phyloP scores from a whole-genome alignment of 2,888 invertebrate species.

The Nemurella pictetii region DNA sequence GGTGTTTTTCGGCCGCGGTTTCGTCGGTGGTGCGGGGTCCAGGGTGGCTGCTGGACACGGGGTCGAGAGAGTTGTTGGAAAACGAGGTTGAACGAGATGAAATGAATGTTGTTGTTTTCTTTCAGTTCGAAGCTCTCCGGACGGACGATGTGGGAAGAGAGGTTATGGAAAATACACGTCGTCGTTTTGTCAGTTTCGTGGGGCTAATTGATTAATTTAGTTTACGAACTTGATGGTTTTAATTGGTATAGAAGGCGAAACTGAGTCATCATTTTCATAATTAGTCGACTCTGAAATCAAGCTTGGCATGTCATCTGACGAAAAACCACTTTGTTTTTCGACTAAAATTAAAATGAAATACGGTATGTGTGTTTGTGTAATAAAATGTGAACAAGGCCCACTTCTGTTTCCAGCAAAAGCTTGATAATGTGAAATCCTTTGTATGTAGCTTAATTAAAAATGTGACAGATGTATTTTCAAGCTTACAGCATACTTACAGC shows the following conservation, averaged over 20 bases:
- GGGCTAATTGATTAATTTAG: neutral
- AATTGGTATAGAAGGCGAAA: neutral
- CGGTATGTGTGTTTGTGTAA: neutral
- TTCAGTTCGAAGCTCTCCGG: neutral
- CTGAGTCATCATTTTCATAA: neutral
- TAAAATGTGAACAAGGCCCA: neutral
- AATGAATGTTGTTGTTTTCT: neutral
- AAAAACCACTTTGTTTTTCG: neutral
- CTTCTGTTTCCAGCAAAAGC: neutral
- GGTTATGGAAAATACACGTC: neutral
- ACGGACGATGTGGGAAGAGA: neutral
- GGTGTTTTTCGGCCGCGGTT: neutral
- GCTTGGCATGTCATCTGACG: neutral
- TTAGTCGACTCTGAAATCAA: neutral
- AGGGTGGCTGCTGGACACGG: neutral
- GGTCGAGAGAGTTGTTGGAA: neutral
- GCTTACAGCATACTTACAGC: neutral
- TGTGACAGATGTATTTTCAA: neutral
- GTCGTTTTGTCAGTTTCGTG: neutral
- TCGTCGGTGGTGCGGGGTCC: too few relatives aligned
- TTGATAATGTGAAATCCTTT: neutral
- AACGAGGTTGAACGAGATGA: neutral
- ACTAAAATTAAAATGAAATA: neutral
- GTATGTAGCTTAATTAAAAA: neutral
- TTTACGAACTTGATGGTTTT: neutral